Base-by-base conservation (phyloP, 2,113 vertebrate species). In the Balaeniceps rex region DNA sequence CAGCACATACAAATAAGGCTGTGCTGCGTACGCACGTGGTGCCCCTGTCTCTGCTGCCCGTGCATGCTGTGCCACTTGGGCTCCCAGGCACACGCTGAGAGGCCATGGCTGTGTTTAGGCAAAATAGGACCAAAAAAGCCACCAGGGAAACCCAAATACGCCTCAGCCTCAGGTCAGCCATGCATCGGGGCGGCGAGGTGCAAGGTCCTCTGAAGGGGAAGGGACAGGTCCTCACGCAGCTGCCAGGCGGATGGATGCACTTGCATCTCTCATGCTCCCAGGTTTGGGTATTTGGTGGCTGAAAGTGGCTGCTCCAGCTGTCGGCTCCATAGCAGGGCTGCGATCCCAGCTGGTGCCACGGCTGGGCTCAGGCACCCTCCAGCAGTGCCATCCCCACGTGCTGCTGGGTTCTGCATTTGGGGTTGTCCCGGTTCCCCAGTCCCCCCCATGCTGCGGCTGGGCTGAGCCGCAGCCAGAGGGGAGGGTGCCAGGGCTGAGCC, bases 1-100 rank as follows among this genome's bases (percentile, higher is more conserved):
- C 80, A 95, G 95, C 79, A 94, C 96, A 97, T 58, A 96, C 89
- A 95, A 96, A 98, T 95, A 91, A 94, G 88, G 64, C 88, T 82
- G 88, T 10, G 57, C 55, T 2, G 4, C 0, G 21, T 24, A 69
- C 31, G 3, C 94, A 83, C 31, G 47, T 29, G 91, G 64, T 64
- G 58, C 49, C 72, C 10, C 1, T 7, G 58, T 46, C 76, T 60
- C 60, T 2, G 1, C 49, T 8, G 25, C 80, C 85, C 12, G 0
- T 3, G 33, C 74, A 55, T 0, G 12, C 82, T 46, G 88, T 69
- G 88, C 54, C 70, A 47, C 9, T 8, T 9, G 2, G 26, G 51
- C 29, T 81, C 57, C 52, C 0, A 1, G 47, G 60, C 65, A 61
- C 60, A 25, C 0, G 3, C 71, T 57, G 81, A 8, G 1, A 79